Conservation (phyloP, 2,113 vertebrate species). For the Nannobrachium achirus region DNA sequence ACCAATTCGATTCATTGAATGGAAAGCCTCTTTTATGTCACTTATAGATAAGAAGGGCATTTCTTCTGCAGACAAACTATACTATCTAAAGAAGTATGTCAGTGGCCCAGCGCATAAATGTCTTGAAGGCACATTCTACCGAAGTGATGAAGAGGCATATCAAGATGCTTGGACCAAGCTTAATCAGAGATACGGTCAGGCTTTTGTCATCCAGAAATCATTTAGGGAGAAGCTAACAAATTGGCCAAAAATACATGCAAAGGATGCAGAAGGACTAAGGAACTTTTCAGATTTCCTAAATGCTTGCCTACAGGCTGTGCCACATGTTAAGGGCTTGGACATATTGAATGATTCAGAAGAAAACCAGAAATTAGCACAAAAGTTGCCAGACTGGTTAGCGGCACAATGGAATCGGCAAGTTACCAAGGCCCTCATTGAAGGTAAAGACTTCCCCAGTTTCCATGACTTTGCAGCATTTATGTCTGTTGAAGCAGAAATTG, state of each 20-base stretch:
- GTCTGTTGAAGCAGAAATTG: slow-evolving; percentile 10
- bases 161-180: slow-evolving; percentile 20
- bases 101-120: slow-evolving; percentile 9
- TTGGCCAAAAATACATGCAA: too few relatives aligned
- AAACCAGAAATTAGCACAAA: slow-evolving; percentile 18
- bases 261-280: slow-evolving; percentile 1
- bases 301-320: slow-evolving; percentile 16
- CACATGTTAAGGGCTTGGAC: slow-evolving; percentile 17
- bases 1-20: slow-evolving; percentile 27
- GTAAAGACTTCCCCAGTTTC: slow-evolving; percentile 24
- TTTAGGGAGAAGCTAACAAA: too few relatives aligned
- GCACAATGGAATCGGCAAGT: slow-evolving; percentile 26
- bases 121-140: slow-evolving; percentile 20
- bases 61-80: slow-evolving; percentile 11
- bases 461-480: slow-evolving; percentile 8
- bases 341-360: slow-evolving; percentile 23
- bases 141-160: slow-evolving; percentile 24
- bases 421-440: slow-evolving; percentile 5
- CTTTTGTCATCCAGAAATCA: slow-evolving; percentile 5
- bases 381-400: slow-evolving; percentile 28
- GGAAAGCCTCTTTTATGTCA: slow-evolving; percentile 20
- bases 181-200: slow-evolving; percentile 3
- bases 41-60: slow-evolving; percentile 10
- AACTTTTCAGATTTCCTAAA: slow-evolving; percentile 26
- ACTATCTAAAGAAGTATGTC: slow-evolving; percentile 20